phyloP scores from a whole-genome alignment of 2,113 vertebrate genomes.

The Antechinus flavipes region DNA sequence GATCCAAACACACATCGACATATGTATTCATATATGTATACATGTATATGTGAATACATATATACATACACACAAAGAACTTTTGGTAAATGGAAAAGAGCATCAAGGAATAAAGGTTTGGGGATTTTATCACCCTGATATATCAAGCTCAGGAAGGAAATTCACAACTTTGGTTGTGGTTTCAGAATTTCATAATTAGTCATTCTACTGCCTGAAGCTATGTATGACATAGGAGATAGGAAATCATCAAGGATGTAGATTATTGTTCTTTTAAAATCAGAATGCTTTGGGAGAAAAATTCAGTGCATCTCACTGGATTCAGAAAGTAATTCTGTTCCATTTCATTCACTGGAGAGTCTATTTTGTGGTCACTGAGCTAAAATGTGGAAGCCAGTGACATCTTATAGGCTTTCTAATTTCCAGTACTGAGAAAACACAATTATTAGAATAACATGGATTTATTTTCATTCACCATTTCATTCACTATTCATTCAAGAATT shows the following conservation, averaged over 20 bases:
- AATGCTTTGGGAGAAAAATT: neutral
- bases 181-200: neutral
- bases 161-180: neutral
- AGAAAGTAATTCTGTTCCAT: neutral
- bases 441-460: constrained; percentile 50
- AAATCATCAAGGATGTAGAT: neutral
- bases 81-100: neutral
- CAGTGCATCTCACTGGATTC: neutral
- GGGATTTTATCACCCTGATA: neutral
- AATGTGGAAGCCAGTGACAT: constrained; percentile 6
- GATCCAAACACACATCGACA: neutral
- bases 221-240: neutral
- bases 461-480: neutral
- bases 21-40: no score
- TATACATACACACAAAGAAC: neutral
- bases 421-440: constrained; percentile 32
- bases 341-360: neutral
- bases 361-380: neutral
- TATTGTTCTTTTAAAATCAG: neutral
- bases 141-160: neutral
- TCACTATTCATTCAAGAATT: neutral
- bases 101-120: neutral
- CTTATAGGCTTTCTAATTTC: constrained; percentile 54
- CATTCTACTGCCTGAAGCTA: neutral
- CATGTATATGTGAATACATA: neutral